phyloP scores from a whole-genome alignment of 2,113 vertebrate genomes.

The Phoxinus phoxinus region DNA sequence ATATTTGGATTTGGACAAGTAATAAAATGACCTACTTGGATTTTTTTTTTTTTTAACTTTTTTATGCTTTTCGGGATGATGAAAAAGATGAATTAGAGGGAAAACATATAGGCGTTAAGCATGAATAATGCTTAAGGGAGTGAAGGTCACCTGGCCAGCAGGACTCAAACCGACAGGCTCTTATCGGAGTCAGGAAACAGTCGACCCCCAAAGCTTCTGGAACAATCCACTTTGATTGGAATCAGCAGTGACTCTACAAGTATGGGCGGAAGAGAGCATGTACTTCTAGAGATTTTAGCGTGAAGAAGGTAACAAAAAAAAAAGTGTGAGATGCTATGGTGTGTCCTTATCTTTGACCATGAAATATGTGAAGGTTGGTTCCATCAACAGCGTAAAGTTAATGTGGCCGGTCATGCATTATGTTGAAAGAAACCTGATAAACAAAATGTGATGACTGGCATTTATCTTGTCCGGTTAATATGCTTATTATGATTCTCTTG shows the following conservation, averaged over 20 bases:
- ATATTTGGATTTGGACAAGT: conserved; percentile 77
- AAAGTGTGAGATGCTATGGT: not conserved
- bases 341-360: conserved; percentile 45
- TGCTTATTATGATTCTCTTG: not conserved
- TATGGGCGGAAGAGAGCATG: conserved; percentile 59
- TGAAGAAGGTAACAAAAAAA: conserved; percentile 21
- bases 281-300: conserved; percentile 45
- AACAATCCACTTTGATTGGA: conserved; percentile 68
- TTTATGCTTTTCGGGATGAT: conserved; percentile 37
- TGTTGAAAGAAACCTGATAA: conserved; percentile 34
- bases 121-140: conserved; percentile 71
- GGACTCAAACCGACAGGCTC: conserved; percentile 65
- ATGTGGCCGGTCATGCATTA: conserved; percentile 26
- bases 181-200: conserved; percentile 69
- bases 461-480: conserved; percentile 10
- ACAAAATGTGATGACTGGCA: conserved; percentile 8
- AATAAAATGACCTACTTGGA: conserved; percentile 84
- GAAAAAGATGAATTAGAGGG: conserved; percentile 56
- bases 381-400: conserved; percentile 18
- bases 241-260: conserved; percentile 64
- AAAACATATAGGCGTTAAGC: conserved; percentile 66
- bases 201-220: conserved; percentile 55
- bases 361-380: conserved; percentile 29
- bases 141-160: conserved; percentile 74
- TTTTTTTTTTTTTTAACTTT: conserved; percentile 34